Evolutionary conservation across 2,888 invertebrate genomes (phyloP), one percentile per base, ranked within the genome.

Genomic region (Anarsia innoxiella): DNA sequence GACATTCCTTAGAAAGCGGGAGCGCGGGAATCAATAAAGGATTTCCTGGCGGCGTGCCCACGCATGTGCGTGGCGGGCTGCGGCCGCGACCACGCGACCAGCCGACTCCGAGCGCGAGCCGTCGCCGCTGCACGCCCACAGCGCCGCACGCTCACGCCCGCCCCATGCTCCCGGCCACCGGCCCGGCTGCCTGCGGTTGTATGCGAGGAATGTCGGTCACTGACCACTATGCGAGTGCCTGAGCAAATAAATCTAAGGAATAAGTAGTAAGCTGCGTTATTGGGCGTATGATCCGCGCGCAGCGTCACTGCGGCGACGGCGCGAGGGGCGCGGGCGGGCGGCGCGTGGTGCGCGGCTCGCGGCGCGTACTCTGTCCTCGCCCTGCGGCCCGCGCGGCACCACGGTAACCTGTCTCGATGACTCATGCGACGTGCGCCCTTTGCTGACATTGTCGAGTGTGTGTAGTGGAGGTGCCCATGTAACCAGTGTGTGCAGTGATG

Each of bases 11-110:
- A 77, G 76, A 73, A 75, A 73, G 65, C 69, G 65, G 73, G 73
- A 80, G 76, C 77, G 80, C 79, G 80, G 82, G 83, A 83, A 84
- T 84, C 84, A 79, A 84, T 84, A 84, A 82, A 82, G 83, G 84
- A 84, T 83, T 83, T 84, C 74, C 82, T 84, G 83, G 80, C 79
- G 80, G 59, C 72, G 65, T 79, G 82, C 80, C 82, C 77, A 84
- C 83, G 83, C 83, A 84, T 84, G 83, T 84, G 83, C 83, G 82
- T 83, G 70, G 68, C 71, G 68, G 39, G 25, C n/a, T 2, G 12
- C 27, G 26, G 46, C 39, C 35, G 36, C 41, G 43, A 44, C 39
- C 49, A 45, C 42, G 41, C 33, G 40, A 43, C 48, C 42, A 43
- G 41, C 50, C 46, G 42, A 39, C 36, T 40, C 43, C 49, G 55